These are phyloP conservation scores for Platynereis dumerilii DNA, from an alignment of 2,888 invertebrate species.

Conservation along the genomic window DNA sequence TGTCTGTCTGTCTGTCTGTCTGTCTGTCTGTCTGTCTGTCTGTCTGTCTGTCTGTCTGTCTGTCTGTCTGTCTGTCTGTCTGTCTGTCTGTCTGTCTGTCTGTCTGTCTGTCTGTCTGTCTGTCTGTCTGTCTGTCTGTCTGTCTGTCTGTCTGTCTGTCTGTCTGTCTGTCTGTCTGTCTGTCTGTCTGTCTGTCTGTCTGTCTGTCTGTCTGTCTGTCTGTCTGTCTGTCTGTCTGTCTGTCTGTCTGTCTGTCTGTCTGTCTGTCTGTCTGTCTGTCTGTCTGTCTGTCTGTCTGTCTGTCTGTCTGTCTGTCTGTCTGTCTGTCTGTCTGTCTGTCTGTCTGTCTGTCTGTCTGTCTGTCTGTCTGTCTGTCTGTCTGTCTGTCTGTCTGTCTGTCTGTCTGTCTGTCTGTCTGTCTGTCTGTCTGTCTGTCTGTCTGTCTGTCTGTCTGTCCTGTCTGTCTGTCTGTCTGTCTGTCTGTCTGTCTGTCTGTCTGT, in stretches of 20 bases:
- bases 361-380: slow-evolving; percentile 29
- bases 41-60: slow-evolving; percentile 34
- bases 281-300: too few relatives aligned
- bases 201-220: slow-evolving; percentile 24
- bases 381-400: slow-evolving; percentile 33
- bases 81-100: slow-evolving; percentile 34
- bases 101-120: slow-evolving; percentile 27
- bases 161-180: slow-evolving; percentile 25
- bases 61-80: slow-evolving; percentile 20
- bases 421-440: slow-evolving; percentile 35
- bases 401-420: slow-evolving; percentile 30
- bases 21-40: slow-evolving; percentile 26
- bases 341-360: slow-evolving; percentile 32
- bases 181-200: slow-evolving; percentile 34
- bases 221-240: slow-evolving; percentile 34
- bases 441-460: slow-evolving; percentile 35
- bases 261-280: too few relatives aligned
- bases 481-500: slow-evolving; percentile 32
- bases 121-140: slow-evolving; percentile 32
- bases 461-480: slow-evolving; percentile 27
- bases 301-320: slow-evolving; percentile 33
- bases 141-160: slow-evolving; percentile 30
- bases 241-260: slow-evolving; percentile 24
- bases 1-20: slow-evolving; percentile 33
- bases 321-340: slow-evolving; percentile 32